These are phyloP conservation scores for Xenentodon cancila DNA, from an alignment of 2,797 vertebrate species.

Conservation along the genomic window DNA sequence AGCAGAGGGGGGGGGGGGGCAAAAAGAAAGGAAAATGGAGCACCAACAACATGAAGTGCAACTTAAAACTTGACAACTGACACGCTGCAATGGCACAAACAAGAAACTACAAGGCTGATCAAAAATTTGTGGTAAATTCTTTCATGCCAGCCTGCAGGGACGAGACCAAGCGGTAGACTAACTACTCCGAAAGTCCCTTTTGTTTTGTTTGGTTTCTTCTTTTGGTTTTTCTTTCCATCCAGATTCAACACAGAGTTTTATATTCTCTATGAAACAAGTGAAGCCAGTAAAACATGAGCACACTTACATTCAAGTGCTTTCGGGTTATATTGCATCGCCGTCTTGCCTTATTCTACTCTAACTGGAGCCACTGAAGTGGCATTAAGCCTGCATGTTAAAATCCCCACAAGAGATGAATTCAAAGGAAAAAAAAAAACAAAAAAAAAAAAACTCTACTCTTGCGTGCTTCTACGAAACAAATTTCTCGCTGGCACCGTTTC, in stretches of 20 bases:
- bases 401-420: conserved; percentile 21
- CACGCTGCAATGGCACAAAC: conserved; percentile 30
- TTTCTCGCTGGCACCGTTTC: conserved; percentile 7
- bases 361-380: conserved; percentile 33
- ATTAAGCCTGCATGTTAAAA: conserved; percentile 34
- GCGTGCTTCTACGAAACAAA: conserved; percentile 32
- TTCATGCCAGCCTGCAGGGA: conserved; percentile 68
- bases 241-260: conserved; percentile 21
- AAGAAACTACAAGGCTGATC: conserved; percentile 53
- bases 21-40: too few species aligned
- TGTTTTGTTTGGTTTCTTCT: conserved; percentile 19
- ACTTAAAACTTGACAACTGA: background rate
- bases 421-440: conserved; percentile 26
- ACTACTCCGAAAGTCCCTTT: conserved; percentile 31
- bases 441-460: background rate
- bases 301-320: conserved; percentile 66
- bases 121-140: conserved; percentile 55
- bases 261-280: conserved; percentile 14
- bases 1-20: too few species aligned
- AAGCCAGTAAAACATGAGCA: conserved; percentile 38
- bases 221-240: conserved; percentile 34
- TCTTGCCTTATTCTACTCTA: conserved; percentile 30
- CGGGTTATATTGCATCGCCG: conserved; percentile 62
- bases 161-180: background rate
- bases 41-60: background rate